Evolutionary conservation across 1,140 invertebrate species (phyloP), one percentile per base, ranked within the genome.

Genomic region (Philopotamus ludificatus): DNA sequence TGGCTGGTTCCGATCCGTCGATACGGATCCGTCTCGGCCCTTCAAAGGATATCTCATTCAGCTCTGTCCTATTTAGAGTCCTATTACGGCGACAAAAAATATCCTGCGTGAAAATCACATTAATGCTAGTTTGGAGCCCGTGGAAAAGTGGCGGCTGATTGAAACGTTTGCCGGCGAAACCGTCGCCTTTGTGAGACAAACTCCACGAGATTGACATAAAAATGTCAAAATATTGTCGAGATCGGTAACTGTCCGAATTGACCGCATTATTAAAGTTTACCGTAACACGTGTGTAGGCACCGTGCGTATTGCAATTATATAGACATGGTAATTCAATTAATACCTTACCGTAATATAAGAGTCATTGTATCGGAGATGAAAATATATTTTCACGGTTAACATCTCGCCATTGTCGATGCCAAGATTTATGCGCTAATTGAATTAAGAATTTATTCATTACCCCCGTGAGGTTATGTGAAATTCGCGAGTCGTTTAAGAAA

Each of bases 81-180:
- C 25, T 55, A 26, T 50, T 18, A 20, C 15, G 9, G 1, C 22
- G 26, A 9, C 25, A 45, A 45, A 60, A 60, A 55, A 54, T n/a
- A 23, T 25, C 22, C 26, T 42, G 62, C 66, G 57, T 68, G 62
- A 39, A 68, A 68, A 68, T 63, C 54, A 54, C 47, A 54, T 63
- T 67, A 53, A n/a, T 34, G 61, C 41, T 53, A 54, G 58, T 67
- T 67, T 42, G 15, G 66, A 45, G 28, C 23, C 28, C 28, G 41
- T 57, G 60, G 53, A 67, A 67, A 66, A 67, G 63, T 47, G 57
- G 18, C 18, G 3, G 59, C n/a, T 67, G 59, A 67, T 67, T 63
- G 66, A 67, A 67, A 63, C 47, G 66, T 67, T 65, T 26, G 39
- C 51, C 57, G 53, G 63, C 18, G 28, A 51, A 15, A 23, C n/a